Percentiles rank a stretch among this genome's conserved stretches.
These are phyloP conservation scores for Pelmatolapia mariae DNA, from an alignment of 2,113 vertebrate species.

Conservation along the genomic window DNA sequence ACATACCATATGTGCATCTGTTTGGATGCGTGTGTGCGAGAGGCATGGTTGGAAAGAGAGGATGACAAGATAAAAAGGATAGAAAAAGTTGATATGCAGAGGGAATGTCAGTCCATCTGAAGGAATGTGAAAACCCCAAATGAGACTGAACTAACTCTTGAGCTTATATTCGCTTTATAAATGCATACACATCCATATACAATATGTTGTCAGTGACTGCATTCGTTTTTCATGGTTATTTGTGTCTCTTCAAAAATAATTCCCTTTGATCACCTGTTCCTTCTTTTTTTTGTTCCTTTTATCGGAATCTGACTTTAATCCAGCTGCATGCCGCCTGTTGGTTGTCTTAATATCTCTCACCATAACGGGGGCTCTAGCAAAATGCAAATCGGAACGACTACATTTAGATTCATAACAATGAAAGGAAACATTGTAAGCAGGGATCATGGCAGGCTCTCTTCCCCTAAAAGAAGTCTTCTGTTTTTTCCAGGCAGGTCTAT, in stretches of 20 bases:
- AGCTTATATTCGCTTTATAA: background rate
- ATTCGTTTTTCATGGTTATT: background rate
- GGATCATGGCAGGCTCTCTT: background rate
- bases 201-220: background rate
- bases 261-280: background rate
- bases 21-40: background rate
- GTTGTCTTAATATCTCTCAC: slow-evolving; percentile 1
- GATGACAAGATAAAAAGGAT: slow-evolving; percentile 12
- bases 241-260: background rate
- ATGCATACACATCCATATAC: background rate
- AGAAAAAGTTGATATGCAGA: background rate
- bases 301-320: background rate
- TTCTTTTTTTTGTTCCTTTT: background rate
- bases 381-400: background rate
- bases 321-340: background rate
- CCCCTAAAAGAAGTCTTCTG: slow-evolving; percentile 8
- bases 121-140: background rate
- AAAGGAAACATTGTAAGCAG: background rate
- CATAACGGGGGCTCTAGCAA: background rate
- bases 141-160: background rate
- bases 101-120: background rate
- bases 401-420: slow-evolving; percentile 25
- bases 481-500: slow-evolving; percentile 31
- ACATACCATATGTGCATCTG: background rate
- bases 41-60: background rate